Percentiles rank a stretch among this genome's conserved stretches.
These are phyloP conservation scores for Corythaixoides concolor DNA, from an alignment of 2,113 vertebrate species.

Conservation along the genomic window DNA sequence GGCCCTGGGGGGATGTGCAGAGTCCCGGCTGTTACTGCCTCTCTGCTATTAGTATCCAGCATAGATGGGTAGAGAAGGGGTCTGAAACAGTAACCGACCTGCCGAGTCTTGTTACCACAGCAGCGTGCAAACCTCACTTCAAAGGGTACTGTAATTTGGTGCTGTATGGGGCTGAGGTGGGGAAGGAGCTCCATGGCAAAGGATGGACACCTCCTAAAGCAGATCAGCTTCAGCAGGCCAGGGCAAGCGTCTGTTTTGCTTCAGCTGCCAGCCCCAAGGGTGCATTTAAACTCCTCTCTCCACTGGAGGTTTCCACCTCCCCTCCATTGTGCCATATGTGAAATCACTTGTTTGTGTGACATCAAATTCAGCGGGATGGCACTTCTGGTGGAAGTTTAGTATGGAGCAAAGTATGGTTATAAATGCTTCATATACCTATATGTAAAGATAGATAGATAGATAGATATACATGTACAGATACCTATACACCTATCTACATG, in stretches of 20 bases:
- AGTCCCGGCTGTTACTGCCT: neutral
- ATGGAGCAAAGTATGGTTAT: neutral
- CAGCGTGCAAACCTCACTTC: neutral
- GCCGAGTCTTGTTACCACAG: neutral
- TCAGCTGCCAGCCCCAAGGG: neutral
- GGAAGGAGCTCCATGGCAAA: neutral
- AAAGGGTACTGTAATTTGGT: neutral
- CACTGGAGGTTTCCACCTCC: neutral
- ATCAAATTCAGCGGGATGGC: neutral
- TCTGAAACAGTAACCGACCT: neutral
- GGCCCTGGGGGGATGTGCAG: neutral
- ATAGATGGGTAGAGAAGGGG: neutral
- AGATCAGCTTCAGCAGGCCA: neutral
- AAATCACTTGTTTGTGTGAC: neutral
- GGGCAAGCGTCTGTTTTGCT: neutral
- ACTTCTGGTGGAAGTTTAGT: neutral
- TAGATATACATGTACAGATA: neutral
- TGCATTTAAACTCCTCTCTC: neutral
- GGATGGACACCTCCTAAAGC: neutral
- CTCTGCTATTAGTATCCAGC: neutral
- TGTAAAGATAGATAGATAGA: neutral
- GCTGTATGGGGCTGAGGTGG: neutral
- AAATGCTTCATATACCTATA: neutral
- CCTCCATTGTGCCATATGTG: neutral
- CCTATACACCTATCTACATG: neutral